phyloP scores from a whole-genome alignment of 1,140 invertebrate species.

The Monomorium pharaonis region DNA sequence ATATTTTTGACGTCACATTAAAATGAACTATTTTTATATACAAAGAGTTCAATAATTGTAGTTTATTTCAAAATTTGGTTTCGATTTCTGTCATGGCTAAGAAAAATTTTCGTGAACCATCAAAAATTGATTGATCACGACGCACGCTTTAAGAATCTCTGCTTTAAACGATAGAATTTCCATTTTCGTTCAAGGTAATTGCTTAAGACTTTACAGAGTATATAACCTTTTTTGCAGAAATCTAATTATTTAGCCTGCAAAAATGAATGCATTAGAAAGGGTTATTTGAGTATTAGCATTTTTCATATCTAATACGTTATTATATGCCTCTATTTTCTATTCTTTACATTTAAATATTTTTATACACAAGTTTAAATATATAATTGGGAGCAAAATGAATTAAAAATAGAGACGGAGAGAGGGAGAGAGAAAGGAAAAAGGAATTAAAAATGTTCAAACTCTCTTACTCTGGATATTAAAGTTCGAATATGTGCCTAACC shows the following conservation, averaged over 20 bases:
- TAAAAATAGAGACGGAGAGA: neutral
- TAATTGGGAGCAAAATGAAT: neutral
- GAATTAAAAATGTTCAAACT: neutral
- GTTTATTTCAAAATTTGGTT: no score
- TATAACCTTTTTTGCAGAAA: conserved; percentile 23
- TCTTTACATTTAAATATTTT: neutral
- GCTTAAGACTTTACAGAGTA: neutral
- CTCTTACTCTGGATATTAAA: neutral
- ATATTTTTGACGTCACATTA: no score
- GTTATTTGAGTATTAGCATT: neutral
- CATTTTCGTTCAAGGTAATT: neutral
- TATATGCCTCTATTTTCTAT: neutral
- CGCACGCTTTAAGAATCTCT: no score
- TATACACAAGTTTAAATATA: neutral
- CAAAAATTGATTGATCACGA: no score
- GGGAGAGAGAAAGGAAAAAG: neutral
- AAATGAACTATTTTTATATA: no score
- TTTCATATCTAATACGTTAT: neutral
- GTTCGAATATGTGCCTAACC: neutral
- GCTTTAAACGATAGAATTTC: neutral
- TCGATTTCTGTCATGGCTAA: no score
- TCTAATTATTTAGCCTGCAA: neutral
- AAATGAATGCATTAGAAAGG: neutral
- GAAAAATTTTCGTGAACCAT: no score
- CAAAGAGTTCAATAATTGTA: no score